phyloP scores from a whole-genome alignment of 2,797 vertebrate species.

The Eremophila alpestris region DNA sequence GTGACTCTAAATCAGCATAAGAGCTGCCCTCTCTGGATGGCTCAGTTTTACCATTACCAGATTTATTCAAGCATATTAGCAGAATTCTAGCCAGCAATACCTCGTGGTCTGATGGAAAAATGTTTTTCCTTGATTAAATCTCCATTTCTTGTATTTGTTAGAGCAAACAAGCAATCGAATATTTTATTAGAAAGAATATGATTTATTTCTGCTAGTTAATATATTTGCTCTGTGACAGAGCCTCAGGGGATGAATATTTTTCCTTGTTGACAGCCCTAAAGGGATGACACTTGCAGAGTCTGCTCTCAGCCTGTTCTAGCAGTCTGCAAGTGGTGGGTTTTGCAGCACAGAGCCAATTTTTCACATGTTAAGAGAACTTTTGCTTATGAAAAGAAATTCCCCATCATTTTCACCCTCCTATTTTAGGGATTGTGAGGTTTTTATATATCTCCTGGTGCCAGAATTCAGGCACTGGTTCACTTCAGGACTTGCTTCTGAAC shows the following conservation, averaged over 20 bases:
- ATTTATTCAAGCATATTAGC: slow-evolving; percentile 44
- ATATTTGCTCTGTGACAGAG: neutral
- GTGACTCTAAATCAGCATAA: neutral
- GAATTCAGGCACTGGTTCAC: neutral
- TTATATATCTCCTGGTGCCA: neutral
- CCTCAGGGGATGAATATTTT: slow-evolving; percentile 34
- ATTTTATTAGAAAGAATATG: slow-evolving; percentile 18
- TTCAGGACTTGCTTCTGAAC: neutral
- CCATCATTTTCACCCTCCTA: neutral
- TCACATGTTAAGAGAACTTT: neutral
- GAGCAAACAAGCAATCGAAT: slow-evolving; percentile 32
- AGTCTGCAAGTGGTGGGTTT: neutral
- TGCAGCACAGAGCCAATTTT: neutral
- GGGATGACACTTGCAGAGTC: neutral
- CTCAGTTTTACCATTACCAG: neutral
- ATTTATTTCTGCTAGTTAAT: slow-evolving; percentile 25
- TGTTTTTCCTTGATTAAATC: slow-evolving; percentile 48
- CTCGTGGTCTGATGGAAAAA: slow-evolving; percentile 28
- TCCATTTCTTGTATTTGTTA: slow-evolving; percentile 3
- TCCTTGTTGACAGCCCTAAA: neutral
- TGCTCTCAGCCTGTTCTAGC: neutral
- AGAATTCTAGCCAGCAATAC: slow-evolving; percentile 29
- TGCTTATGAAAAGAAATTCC: neutral
- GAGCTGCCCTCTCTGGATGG: neutral
- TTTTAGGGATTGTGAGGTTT: neutral